Conservation (phyloP, 2,797 vertebrate species). For the Mormyrus proboscirostris region DNA sequence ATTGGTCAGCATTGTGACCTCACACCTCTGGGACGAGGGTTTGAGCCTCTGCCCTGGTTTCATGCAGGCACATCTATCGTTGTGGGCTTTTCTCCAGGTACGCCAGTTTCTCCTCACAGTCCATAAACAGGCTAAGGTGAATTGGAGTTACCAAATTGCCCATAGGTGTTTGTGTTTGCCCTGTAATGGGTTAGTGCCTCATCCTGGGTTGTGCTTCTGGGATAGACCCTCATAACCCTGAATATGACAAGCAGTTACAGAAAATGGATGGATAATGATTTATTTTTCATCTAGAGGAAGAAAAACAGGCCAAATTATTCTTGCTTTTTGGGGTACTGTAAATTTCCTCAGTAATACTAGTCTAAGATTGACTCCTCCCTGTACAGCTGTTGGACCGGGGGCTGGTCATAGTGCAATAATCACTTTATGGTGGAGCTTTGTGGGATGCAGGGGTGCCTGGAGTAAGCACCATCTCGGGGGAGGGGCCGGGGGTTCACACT, state of each 20-base stretch:
- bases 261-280: not conserved
- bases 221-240: not conserved
- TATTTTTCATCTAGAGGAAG: not conserved
- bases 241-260: not conserved
- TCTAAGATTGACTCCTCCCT: not conserved
- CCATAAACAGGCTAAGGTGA: not conserved
- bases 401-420: not conserved
- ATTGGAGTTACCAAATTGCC: not conserved
- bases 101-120: not conserved
- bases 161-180: not conserved
- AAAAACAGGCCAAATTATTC: not conserved
- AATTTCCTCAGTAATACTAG: not conserved
- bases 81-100: not conserved
- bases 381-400: not conserved
- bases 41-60: not conserved
- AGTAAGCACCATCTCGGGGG: not conserved
- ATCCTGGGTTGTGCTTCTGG: not conserved
- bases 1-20: not conserved
- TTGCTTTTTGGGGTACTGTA: not conserved
- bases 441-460: not conserved
- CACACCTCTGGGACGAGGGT: not conserved
- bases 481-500: not conserved
- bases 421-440: not conserved
- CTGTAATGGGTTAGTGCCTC: not conserved
- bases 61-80: not conserved